These are phyloP conservation scores for Eurystomus glaucurus DNA, from an alignment of 2,797 vertebrate genomes.

Conservation along the genomic window DNA sequence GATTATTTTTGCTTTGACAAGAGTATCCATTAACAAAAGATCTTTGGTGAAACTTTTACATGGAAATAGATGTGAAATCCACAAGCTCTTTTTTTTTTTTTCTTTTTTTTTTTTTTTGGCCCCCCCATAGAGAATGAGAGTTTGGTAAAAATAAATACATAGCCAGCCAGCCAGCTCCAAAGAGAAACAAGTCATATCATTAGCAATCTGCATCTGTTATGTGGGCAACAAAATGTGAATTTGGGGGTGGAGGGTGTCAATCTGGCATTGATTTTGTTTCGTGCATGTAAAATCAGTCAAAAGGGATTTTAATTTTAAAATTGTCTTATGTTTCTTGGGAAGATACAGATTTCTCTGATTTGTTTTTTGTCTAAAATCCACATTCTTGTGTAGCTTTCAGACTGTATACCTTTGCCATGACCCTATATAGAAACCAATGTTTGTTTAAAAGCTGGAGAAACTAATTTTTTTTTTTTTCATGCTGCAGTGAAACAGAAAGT, in stretches of 20 bases:
- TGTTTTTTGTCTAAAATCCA: neutral
- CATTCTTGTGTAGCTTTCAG: neutral
- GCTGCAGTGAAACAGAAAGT: conserved; percentile 92
- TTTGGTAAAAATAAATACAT: neutral
- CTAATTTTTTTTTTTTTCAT: neutral
- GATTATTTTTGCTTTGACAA: conserved; percentile 26
- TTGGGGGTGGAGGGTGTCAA: neutral
- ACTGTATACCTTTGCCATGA: neutral
- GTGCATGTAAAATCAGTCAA: neutral
- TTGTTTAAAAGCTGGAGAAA: neutral
- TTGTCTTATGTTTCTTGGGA: neutral
- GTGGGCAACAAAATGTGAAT: neutral
- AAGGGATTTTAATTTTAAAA: neutral
- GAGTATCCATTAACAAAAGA: neutral
- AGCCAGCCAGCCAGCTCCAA: neutral
- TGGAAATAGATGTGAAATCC: neutral
- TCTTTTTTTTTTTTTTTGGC: no score
- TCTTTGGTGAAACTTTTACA: neutral
- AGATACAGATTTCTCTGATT: neutral
- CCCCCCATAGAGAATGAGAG: neutral
- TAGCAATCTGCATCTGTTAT: neutral
- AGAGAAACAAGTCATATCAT: neutral
- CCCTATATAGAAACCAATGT: neutral
- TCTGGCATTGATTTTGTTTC: neutral
- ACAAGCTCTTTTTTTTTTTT: neutral